phyloP scores from a whole-genome alignment of 1,140 invertebrate genomes.

The Magallana ariakensis region DNA sequence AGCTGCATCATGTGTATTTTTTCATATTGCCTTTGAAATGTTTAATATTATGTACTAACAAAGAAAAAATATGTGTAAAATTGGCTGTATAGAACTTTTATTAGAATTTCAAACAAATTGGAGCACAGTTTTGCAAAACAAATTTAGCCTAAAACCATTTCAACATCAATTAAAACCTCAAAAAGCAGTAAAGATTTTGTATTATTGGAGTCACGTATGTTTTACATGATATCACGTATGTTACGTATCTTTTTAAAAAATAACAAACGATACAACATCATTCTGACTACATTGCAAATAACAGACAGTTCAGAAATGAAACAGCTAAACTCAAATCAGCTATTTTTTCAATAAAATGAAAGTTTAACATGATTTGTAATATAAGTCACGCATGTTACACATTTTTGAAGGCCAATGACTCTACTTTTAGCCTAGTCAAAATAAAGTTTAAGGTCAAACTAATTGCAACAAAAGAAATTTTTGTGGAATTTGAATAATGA shows the following conservation, averaged over 20 bases:
- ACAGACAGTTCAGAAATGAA: not conserved
- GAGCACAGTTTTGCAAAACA: not conserved
- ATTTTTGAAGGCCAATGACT: no score
- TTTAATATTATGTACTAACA: not conserved
- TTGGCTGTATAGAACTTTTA: conserved; percentile 9
- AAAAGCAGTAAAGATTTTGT: conserved; percentile 15
- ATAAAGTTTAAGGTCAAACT: no score
- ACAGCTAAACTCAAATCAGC: no score
- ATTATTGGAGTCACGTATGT: not conserved
- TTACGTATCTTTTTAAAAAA: not conserved
- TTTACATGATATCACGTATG: conserved; percentile 8
- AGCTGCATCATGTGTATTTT: not conserved
- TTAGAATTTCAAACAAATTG: not conserved
- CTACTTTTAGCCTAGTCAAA: no score
- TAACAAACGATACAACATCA: conserved; percentile 2
- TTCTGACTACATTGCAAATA: not conserved
- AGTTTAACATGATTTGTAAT: no score
- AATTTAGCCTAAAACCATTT: not conserved
- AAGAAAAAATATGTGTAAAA: no score
- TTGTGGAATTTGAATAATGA: no score
- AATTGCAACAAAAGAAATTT: no score
- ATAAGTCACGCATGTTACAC: no score
- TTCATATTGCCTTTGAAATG: conserved; percentile 1
- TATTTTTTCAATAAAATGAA: no score
- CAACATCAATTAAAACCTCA: not conserved